Percentiles rank a stretch among this genome's conserved stretches.
These are phyloP conservation scores for Ursus arctos DNA, from an alignment of 2,113 vertebrate species.

Conservation along the genomic window DNA sequence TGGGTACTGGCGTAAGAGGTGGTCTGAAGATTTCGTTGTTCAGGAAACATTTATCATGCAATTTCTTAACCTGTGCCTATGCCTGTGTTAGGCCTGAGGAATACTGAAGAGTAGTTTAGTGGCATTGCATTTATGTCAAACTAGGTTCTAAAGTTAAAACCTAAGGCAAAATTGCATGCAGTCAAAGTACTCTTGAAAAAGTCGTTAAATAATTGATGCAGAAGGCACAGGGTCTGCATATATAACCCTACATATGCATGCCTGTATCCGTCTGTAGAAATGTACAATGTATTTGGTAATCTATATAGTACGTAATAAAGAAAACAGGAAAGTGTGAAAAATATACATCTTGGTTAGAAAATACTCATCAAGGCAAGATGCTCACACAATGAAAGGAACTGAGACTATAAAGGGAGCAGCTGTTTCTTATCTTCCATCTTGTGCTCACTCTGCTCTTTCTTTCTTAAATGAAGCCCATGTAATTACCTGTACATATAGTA, in stretches of 20 bases:
- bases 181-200: slow-evolving; percentile 49
- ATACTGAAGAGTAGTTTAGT: background rate
- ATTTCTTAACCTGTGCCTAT: background rate
- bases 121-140: background rate
- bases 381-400: background rate
- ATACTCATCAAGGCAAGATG: background rate
- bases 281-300: slow-evolving; percentile 26
- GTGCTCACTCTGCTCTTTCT: background rate
- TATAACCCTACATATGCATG: background rate
- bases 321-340: background rate
- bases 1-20: background rate
- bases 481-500: background rate
- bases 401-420: background rate
- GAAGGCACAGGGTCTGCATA: background rate
- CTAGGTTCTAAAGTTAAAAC: slow-evolving; percentile 35
- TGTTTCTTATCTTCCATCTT: background rate
- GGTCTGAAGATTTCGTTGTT: background rate
- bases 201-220: background rate
- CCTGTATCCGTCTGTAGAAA: background rate
- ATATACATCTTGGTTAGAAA: background rate
- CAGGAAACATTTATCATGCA: background rate
- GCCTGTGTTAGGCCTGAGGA: background rate
- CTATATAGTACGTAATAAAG: background rate
- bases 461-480: slow-evolving; percentile 5
- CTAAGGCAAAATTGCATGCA: background rate